These are phyloP conservation scores for Cryptotermes secundus DNA, from an alignment of 1,140 invertebrate species.

Conservation along the genomic window DNA sequence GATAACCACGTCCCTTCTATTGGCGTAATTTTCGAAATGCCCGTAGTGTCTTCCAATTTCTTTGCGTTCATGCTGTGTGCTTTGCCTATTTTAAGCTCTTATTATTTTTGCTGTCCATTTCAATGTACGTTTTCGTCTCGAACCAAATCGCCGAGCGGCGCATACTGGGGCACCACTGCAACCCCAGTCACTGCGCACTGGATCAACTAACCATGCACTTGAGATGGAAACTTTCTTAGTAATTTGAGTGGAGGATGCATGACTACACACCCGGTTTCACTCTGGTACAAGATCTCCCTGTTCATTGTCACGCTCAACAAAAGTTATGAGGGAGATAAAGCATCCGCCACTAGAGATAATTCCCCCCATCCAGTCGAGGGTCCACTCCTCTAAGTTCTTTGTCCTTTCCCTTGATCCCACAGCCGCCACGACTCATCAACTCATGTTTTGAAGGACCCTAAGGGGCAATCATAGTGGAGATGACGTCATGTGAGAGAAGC, in stretches of 20 bases:
- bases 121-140: too few relatives aligned
- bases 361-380: not conserved
- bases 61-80: too few relatives aligned
- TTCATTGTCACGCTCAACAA: slow-evolving; percentile 1
- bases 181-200: not conserved
- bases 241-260: not conserved
- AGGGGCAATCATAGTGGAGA: slow-evolving; percentile 2
- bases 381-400: not conserved
- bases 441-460: not conserved
- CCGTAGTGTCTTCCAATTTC: too few relatives aligned
- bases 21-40: too few relatives aligned
- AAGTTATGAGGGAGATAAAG: slow-evolving; percentile 12
- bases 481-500: not conserved
- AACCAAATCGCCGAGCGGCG: not conserved
- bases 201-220: not conserved
- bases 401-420: not conserved
- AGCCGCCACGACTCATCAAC: slow-evolving; percentile 6
- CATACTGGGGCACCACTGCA: not conserved
- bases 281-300: not conserved
- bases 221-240: not conserved
- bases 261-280: not conserved
- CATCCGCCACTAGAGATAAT: not conserved
- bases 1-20: too few relatives aligned
- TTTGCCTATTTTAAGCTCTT: too few relatives aligned
- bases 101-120: too few relatives aligned